Conservation (phyloP, 1,140 invertebrate species). For the Coptotermes formosanus region DNA sequence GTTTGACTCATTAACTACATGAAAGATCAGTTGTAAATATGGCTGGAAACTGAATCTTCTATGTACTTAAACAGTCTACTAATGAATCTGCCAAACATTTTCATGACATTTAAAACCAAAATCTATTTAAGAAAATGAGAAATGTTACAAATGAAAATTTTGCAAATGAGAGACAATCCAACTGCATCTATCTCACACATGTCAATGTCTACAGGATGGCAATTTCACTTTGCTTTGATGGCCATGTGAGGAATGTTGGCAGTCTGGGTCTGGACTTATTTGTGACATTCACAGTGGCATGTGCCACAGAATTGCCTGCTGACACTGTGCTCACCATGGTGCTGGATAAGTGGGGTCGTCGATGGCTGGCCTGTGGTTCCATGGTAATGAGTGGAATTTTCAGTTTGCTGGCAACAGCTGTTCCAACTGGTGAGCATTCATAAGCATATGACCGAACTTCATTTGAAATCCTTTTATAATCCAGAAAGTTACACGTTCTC, state of each 20-base stretch:
- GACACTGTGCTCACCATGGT: constrained; percentile 77
- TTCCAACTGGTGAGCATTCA: constrained; percentile 60
- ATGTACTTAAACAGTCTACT: no score
- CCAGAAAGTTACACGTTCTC: no score
- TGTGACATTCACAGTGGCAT: constrained; percentile 78
- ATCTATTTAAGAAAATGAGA: no score
- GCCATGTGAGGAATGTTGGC: constrained; percentile 80
- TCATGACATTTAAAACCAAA: no score
- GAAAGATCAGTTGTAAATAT: no score
- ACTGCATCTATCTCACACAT: no score
- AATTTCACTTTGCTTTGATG: constrained; percentile 82
- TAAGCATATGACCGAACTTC: neutral
- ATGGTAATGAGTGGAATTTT: constrained; percentile 78
- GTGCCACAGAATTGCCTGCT: constrained; percentile 78
- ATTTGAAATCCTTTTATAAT: neutral
- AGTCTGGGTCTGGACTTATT: constrained; percentile 78
- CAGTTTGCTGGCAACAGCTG: constrained; percentile 69
- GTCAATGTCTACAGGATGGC: constrained; percentile 61
- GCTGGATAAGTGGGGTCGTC: constrained; percentile 76
- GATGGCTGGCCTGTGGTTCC: constrained; percentile 78
- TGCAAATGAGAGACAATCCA: no score
- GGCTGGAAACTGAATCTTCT: no score
- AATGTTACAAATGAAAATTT: no score
- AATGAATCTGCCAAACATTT: no score
- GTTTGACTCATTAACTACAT: no score